Evolutionary conservation across 2,797 vertebrate genomes (phyloP).

Genomic region (Denticeps clupeoides): DNA sequence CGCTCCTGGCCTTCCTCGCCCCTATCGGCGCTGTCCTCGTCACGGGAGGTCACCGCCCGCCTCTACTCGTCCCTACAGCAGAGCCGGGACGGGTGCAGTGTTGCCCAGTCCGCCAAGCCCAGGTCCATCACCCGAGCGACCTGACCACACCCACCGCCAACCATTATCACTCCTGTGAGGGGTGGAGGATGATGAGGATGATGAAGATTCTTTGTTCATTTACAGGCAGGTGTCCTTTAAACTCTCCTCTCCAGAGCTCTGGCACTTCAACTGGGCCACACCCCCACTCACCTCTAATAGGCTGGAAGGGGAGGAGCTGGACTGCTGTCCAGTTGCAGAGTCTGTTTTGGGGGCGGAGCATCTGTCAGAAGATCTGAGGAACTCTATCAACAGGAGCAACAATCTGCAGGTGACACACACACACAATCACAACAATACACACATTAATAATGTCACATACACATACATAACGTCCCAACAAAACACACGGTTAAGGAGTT

Average conservation of each 20-base stretch:
- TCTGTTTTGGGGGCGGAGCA: constrained; percentile 14
- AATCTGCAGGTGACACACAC: neutral
- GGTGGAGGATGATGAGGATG: too few relatives aligned
- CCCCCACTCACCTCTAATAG: neutral
- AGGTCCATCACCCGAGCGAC: too few relatives aligned
- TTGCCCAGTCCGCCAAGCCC: neutral
- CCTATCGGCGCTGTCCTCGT: constrained; percentile 1
- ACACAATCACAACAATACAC: too few relatives aligned
- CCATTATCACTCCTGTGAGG: too few relatives aligned
- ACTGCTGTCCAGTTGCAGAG: neutral
- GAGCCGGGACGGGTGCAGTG: too few relatives aligned
- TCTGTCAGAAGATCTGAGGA: constrained; percentile 6
- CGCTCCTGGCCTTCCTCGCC: constrained; percentile 22
- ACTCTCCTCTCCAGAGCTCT: constrained; percentile 14
- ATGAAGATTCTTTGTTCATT: too few relatives aligned
- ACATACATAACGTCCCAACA: too few relatives aligned
- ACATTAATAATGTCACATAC: too few relatives aligned
- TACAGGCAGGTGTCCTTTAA: constrained; percentile 28
- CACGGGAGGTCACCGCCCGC: constrained; percentile 22
- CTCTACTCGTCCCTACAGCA: constrained; percentile 29
- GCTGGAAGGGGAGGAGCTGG: neutral
- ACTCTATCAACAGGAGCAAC: constrained; percentile 7
- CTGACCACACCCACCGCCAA: too few relatives aligned
- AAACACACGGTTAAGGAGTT: too few relatives aligned
- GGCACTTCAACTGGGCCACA: constrained; percentile 1